Evolutionary conservation across 2,113 vertebrate genomes (phyloP), one percentile per base, ranked within the genome.

Genomic region (Bostrychus sinensis): DNA sequence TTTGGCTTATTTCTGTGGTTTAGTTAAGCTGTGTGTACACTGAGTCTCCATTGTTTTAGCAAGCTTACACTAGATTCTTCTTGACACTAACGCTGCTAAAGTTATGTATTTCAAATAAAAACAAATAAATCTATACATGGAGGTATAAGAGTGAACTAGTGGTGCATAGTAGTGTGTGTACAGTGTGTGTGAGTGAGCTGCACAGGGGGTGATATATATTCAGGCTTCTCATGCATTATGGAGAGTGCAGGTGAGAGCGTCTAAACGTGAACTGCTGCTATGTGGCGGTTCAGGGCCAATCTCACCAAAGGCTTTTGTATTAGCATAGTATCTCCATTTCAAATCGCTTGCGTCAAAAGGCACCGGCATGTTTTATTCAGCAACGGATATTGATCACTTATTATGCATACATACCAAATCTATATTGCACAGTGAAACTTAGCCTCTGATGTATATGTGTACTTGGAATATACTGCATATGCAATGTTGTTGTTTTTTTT

Each of bases 271-370:
- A 86, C 78, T 80, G 78, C 82, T 77, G 87, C 66, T 84, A 87
- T 86, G 83, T 82, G 78, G 58, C 60, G 83, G 88, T 87, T 85
- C 86, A 80, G 87, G 83, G 28, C 84, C 83, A 75, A 79, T 88
- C 85, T 82, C 73, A 72, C 80, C 9, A 7, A 72, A 77, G 83
- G 81, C 76, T 67, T 83, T 83, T 84, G 72, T 72, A 86, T 88
- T 87, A 82, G 76, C 86, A 85, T 86, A 84, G 83, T 53, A 89
- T 88, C 81, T 87, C 88, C 83, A 88, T 90, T 89, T 89, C 86
- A 90, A 87, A 90, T 88, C 64, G 46, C 60, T 67, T 83, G n/a
- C 73, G 81, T 90, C 84, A 86, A 74, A 86, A 84, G 65, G 42
- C 53, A 42, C 62, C 62, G 41, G 39, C 74, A 88, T 88, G 84